phyloP scores from a whole-genome alignment of 2,797 vertebrate species.

The Eulemur albifrons region DNA sequence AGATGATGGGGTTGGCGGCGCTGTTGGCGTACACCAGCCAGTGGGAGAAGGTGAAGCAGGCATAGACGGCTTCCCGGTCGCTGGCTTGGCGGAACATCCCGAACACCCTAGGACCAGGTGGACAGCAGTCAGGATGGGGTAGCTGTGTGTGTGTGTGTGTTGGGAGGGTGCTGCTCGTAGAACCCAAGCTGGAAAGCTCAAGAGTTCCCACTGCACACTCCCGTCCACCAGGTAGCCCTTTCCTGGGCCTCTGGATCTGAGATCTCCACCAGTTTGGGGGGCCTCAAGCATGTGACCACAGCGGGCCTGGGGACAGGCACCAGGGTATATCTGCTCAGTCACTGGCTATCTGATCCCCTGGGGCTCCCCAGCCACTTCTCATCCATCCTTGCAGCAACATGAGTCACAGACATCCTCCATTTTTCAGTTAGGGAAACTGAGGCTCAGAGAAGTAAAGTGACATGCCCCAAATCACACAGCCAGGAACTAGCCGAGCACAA shows the following conservation, averaged over 20 bases:
- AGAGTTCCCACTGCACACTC: background rate
- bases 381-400: background rate
- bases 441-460: background rate
- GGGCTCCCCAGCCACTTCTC: background rate
- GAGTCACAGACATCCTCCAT: background rate
- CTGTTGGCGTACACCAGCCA: constrained; percentile 81
- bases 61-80: constrained; percentile 75
- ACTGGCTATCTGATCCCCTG: background rate
- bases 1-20: constrained; percentile 79
- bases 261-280: background rate
- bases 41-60: constrained; percentile 80
- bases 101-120: constrained; percentile 62
- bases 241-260: background rate
- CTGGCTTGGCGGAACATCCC: constrained; percentile 76
- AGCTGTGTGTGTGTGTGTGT: background rate
- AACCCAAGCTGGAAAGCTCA: background rate
- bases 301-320: background rate
- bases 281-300: background rate
- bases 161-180: background rate
- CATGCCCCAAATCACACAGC: background rate
- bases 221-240: background rate
- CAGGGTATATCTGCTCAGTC: background rate
- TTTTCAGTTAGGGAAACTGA: background rate
- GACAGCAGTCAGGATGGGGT: background rate
- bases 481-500: background rate